Evolutionary conservation across 2,113 vertebrate species (phyloP).

Genomic region (Montifringilla adamsi): DNA sequence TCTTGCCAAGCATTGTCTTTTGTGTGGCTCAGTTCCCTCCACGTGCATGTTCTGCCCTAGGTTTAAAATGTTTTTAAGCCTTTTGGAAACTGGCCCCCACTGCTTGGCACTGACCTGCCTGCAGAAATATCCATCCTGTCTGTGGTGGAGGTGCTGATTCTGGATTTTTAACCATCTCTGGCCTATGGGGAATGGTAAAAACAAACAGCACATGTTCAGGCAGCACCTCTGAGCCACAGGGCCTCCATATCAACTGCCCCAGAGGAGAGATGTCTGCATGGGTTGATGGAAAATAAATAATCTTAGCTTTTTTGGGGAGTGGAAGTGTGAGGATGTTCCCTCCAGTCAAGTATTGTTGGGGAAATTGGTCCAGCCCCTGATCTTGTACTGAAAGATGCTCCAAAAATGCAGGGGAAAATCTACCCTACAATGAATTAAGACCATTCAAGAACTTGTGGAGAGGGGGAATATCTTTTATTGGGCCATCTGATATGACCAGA

Average conservation of each 20-base stretch:
- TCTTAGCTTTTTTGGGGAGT: fast-evolving
- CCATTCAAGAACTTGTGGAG: neutral
- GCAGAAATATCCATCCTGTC: neutral
- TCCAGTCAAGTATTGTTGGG: neutral
- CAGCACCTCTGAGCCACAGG: neutral
- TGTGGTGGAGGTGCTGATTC: neutral
- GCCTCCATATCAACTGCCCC: fast-evolving
- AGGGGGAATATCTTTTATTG: neutral
- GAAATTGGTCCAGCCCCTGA: neutral
- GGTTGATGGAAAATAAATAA: neutral
- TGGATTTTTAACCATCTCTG: neutral
- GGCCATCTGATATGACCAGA: neutral
- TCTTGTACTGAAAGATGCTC: neutral
- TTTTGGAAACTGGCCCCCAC: neutral
- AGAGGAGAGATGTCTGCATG: neutral
- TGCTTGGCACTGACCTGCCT: neutral
- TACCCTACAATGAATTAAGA: neutral
- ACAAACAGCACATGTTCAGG: neutral
- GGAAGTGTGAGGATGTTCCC: neutral
- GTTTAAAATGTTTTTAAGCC: neutral
- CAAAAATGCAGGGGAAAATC: neutral
- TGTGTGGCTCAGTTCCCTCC: neutral
- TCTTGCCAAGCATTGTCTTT: neutral
- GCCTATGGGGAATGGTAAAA: neutral
- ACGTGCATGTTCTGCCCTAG: neutral